phyloP scores from a whole-genome alignment of 2,113 vertebrate species.

The Manacus vitellinus region DNA sequence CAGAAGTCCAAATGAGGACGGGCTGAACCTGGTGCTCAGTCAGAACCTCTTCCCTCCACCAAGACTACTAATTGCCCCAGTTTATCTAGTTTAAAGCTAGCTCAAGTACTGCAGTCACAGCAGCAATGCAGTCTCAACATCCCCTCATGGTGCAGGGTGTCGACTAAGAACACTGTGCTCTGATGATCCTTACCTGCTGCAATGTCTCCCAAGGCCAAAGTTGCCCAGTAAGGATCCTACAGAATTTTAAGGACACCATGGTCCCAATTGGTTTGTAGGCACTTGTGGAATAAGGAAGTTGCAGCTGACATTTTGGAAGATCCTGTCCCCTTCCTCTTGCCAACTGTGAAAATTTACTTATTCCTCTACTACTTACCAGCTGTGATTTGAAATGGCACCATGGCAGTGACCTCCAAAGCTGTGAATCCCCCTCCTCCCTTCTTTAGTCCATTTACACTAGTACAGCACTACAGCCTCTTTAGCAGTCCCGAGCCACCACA shows the following conservation, averaged over 20 bases:
- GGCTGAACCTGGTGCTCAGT: background rate
- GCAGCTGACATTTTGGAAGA: background rate
- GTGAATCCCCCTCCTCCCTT: background rate
- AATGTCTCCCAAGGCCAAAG: background rate
- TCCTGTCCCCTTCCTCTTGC: background rate
- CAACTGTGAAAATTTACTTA: background rate
- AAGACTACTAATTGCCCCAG: background rate
- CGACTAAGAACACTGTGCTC: background rate
- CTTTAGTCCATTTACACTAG: background rate
- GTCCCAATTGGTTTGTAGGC: accelerated
- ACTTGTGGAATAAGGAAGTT: background rate
- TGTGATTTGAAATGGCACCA: background rate
- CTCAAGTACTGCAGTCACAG: background rate
- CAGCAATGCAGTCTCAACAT: background rate
- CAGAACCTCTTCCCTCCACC: background rate
- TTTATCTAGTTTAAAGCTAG: background rate
- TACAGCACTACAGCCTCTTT: background rate
- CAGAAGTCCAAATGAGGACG: background rate
- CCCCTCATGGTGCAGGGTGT: background rate
- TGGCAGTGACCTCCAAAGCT: background rate
- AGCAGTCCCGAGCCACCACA: background rate
- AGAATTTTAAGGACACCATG: background rate
- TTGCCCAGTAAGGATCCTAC: accelerated
- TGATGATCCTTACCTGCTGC: background rate
- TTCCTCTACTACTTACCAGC: background rate